Evolutionary conservation across 2,888 invertebrate genomes (phyloP).

Genomic region (Himalopsyche anomala): DNA sequence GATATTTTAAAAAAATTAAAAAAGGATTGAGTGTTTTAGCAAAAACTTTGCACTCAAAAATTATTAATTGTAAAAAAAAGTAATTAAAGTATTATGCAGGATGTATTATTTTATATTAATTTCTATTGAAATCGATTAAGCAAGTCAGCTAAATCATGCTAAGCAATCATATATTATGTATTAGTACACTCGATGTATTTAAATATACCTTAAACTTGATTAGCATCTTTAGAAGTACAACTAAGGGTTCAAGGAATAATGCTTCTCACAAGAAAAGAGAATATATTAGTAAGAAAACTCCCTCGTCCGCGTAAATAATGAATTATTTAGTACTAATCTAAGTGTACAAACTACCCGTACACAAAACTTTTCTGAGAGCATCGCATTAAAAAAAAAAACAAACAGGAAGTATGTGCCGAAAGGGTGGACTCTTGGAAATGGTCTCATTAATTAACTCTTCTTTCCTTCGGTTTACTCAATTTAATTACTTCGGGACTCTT

Average conservation of each 20-base stretch:
- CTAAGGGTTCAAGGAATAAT: not conserved
- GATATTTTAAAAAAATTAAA: too few relatives aligned
- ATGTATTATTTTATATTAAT: too few relatives aligned
- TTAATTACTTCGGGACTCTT: conserved; percentile 50
- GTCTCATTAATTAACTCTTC: conserved; percentile 50
- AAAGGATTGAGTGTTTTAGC: too few relatives aligned
- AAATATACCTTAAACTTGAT: not conserved
- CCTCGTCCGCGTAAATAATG: not conserved
- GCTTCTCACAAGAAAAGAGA: not conserved
- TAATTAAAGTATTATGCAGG: too few relatives aligned
- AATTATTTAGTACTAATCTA: conserved; percentile 28
- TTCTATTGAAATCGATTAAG: too few relatives aligned
- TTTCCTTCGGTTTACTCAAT: conserved; percentile 51
- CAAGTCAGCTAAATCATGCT: too few relatives aligned
- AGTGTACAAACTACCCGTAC: conserved; percentile 20
- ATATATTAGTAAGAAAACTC: not conserved
- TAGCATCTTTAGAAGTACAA: not conserved
- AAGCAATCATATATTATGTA: not conserved
- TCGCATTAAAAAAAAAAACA: conserved; percentile 23
- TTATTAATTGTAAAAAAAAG: too few relatives aligned
- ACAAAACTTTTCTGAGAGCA: conserved; percentile 11
- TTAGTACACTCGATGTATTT: not conserved
- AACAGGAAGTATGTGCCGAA: conserved; percentile 30
- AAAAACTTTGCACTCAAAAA: too few relatives aligned
- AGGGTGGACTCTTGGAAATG: conserved; percentile 44